Evolutionary conservation across 1,140 invertebrate genomes (phyloP), one percentile per base, ranked within the genome.

Genomic region (Pseudomyrmex concolor): DNA sequence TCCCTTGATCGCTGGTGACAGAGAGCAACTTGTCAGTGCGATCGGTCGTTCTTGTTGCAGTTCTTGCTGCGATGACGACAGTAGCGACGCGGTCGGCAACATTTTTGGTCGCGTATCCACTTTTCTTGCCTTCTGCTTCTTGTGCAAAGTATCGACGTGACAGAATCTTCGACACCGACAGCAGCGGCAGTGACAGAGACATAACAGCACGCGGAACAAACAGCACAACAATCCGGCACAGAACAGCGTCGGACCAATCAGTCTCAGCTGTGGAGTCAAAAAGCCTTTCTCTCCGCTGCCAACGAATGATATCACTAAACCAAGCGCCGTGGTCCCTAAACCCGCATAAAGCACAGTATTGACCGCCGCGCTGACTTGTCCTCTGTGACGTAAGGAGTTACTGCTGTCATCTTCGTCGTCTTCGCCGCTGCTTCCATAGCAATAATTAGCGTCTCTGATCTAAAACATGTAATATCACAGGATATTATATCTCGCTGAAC

Each of bases 231-330:
- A 89, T 70, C 95, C 95, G 71, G 95, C 93, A 85, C 95, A 95
- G 81, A 96, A 95, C 54, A 97, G 95, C 57, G 97, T 96, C 55
- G 97, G 97, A 55, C 97, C 97, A 92, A 98, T 97, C 83, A 98
- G 95, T 73, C 97, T 95, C 64, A 98, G 94, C 92, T 98, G 97
- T 57, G 97, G 95, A 66, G 97, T 98, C 93, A 97, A 97, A 95
- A 98, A 98, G 88, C 97, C 97, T 94, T 97, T 97, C 93, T 98
- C 97, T 84, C 97, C 97, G 67, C 97, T 97, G 84, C 97, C 97
- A 34, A 98, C 97, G 94, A 98, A 98, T 86, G 97, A 97, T 82
- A 98, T 97, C 83, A 98, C 96, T 73, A 97, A 95, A 17, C 97
- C 97, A 60, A 98, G 95, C 5, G 97, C 97, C 43, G 97, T 96